Conservation (phyloP, 2,797 vertebrate species). For the Parauchenoglanis punctatus region DNA sequence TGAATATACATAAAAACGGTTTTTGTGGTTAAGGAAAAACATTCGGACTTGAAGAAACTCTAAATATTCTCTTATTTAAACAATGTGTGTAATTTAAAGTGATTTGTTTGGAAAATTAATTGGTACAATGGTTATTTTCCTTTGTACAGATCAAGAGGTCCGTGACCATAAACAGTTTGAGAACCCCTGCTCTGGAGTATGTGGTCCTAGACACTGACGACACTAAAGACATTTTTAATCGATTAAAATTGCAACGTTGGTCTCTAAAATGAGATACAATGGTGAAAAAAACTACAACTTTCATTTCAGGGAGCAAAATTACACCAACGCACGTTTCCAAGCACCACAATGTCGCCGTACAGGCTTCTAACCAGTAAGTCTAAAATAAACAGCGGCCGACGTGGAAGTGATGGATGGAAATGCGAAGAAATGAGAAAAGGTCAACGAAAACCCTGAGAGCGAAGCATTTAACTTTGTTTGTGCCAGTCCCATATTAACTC, state of each 20-base stretch:
- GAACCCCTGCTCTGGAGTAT: background rate
- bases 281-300: background rate
- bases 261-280: background rate
- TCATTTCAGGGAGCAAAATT: background rate
- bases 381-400: background rate
- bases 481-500: slow-evolving; percentile 29
- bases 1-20: background rate
- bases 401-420: background rate
- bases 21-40: background rate
- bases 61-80: background rate
- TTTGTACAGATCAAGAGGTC: background rate
- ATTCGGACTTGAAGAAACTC: background rate
- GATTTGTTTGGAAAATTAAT: background rate
- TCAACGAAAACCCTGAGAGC: background rate
- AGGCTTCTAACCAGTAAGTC: background rate
- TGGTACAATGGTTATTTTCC: too few species aligned
- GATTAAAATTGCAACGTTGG: background rate
- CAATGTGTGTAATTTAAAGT: background rate
- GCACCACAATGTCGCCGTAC: background rate
- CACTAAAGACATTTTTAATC: too few species aligned
- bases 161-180: background rate
- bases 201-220: background rate
- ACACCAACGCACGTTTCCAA: background rate
- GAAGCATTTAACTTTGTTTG: slow-evolving; percentile 39
- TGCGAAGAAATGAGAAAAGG: background rate